phyloP scores from a whole-genome alignment of 1,140 invertebrate species.

The Epicauta chinensis region DNA sequence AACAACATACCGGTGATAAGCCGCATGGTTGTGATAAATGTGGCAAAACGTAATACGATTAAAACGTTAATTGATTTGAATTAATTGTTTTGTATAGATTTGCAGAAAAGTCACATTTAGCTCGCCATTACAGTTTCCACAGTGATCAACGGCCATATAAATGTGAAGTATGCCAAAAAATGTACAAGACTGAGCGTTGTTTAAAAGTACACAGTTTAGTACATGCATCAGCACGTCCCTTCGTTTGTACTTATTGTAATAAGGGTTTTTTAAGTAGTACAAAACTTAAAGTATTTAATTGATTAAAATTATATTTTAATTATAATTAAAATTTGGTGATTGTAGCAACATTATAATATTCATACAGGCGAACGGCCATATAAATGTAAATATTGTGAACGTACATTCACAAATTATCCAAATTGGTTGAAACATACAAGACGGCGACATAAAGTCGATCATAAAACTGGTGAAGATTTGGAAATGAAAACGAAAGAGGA shows the following conservation, averaged over 20 bases:
- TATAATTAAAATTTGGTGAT: constrained; percentile 17
- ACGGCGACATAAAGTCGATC: constrained; percentile 49
- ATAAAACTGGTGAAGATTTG: constrained; percentile 46
- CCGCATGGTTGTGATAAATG: constrained; percentile 67
- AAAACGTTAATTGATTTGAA: no score
- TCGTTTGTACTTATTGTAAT: constrained; percentile 45
- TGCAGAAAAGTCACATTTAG: constrained; percentile 46
- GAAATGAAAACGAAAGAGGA: constrained; percentile 39
- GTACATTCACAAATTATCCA: constrained; percentile 50
- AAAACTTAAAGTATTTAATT: constrained; percentile 43
- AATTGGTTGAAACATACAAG: constrained; percentile 53
- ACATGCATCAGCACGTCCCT: constrained; percentile 44
- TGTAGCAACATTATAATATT: constrained; percentile 49
- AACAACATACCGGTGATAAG: constrained; percentile 68
- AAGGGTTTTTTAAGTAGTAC: constrained; percentile 49
- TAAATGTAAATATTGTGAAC: constrained; percentile 50
- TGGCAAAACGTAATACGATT: constrained; percentile 40
- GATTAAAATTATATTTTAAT: not conserved
- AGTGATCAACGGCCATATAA: constrained; percentile 44
- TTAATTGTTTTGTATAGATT: constrained; percentile 34
- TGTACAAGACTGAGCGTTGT: constrained; percentile 45
- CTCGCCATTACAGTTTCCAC: constrained; percentile 47
- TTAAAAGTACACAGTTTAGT: constrained; percentile 47
- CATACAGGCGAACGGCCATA: constrained; percentile 50
- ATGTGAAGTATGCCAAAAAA: constrained; percentile 27